phyloP scores from a whole-genome alignment of 2,113 vertebrate genomes.

The Tachycineta bicolor region DNA sequence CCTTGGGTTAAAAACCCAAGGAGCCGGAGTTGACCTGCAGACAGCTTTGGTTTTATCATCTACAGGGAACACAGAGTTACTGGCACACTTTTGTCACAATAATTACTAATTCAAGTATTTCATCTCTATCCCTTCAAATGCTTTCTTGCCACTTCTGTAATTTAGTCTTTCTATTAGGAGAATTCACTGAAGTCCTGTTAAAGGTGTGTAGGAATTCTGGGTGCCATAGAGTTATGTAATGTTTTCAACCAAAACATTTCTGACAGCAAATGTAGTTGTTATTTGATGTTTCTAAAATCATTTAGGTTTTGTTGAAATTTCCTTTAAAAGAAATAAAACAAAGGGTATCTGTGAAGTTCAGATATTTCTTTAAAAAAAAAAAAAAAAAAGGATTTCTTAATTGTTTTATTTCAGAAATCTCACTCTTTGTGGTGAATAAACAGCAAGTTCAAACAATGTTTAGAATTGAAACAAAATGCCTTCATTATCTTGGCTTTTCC shows the following conservation, averaged over 20 bases:
- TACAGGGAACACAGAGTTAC: neutral
- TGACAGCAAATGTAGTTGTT: neutral
- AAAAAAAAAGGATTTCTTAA: no score
- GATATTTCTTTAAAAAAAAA: neutral
- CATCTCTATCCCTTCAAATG: accelerated
- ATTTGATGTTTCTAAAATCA: neutral
- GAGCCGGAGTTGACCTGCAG: neutral
- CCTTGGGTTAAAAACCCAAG: accelerated
- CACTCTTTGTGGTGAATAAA: neutral
- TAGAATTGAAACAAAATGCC: neutral
- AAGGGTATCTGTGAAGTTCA: neutral
- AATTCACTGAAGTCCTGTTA: neutral
- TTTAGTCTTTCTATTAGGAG: neutral
- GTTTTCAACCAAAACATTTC: neutral
- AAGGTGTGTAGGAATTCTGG: neutral
- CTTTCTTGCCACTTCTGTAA: neutral
- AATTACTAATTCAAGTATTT: neutral
- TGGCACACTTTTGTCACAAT: neutral
- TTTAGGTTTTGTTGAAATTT: neutral
- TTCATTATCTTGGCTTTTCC: neutral
- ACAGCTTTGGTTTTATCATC: neutral
- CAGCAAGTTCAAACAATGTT: neutral
- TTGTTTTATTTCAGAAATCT: neutral
- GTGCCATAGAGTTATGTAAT: neutral
- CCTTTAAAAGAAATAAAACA: neutral